Conservation (phyloP, 2,888 invertebrate species). For the Papilio elwesi region DNA sequence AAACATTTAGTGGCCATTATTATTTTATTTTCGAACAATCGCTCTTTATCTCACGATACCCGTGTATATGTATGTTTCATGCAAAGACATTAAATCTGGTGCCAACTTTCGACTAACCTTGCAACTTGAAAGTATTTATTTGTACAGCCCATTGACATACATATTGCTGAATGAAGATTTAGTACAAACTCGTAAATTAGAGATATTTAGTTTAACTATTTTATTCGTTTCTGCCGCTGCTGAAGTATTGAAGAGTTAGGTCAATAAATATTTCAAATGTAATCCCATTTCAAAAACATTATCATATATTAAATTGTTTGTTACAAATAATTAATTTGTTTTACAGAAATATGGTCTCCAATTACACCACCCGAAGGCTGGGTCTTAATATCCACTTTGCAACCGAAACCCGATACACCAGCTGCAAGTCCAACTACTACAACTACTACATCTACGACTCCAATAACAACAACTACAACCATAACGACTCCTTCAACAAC, state of each 20-base stretch:
- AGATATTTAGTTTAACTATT: neutral
- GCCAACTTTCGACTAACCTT: slow-evolving; percentile 11
- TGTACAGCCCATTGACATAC: neutral
- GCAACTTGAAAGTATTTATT: slow-evolving; percentile 7
- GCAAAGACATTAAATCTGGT: neutral
- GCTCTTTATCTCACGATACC: too few species aligned
- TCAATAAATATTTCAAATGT: neutral
- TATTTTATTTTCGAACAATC: neutral
- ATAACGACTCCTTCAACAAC: slow-evolving; percentile 47
- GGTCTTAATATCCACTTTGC: slow-evolving; percentile 81
- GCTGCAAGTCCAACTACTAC: slow-evolving; percentile 48
- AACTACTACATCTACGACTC: slow-evolving; percentile 48
- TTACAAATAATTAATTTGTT: neutral
- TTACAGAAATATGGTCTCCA: slow-evolving; percentile 85
- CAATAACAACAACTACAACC: slow-evolving; percentile 50
- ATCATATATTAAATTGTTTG: neutral
- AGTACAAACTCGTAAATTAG: neutral
- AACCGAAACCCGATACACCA: slow-evolving; percentile 66
- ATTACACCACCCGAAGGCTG: slow-evolving; percentile 87
- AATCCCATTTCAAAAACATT: neutral
- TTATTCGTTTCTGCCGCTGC: neutral
- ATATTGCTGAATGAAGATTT: neutral
- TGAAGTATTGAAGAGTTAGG: too few species aligned
- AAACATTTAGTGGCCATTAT: neutral
- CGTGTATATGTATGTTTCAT: too few species aligned